Percentiles rank a stretch among this genome's conserved stretches.
Conservation (phyloP, 2,888 invertebrate genomes). For the Lottia scabra region DNA sequence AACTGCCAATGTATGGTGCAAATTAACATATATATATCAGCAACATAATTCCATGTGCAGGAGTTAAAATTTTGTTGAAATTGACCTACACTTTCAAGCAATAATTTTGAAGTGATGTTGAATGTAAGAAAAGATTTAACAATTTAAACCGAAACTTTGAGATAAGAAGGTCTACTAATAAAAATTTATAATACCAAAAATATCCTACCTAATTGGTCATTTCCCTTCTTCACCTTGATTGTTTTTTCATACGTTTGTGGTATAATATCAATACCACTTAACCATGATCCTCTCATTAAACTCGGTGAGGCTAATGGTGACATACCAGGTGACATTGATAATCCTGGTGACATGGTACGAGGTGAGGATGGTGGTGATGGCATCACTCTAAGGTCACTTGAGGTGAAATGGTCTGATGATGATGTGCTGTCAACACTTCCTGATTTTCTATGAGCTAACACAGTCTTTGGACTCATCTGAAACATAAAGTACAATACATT, state of each 20-base stretch:
- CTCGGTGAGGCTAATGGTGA: slow-evolving; percentile 56
- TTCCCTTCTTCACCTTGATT: slow-evolving; percentile 73
- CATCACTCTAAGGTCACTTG: slow-evolving; percentile 61
- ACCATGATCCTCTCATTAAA: slow-evolving; percentile 42
- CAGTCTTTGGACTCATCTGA: slow-evolving; percentile 11
- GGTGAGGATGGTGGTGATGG: slow-evolving; percentile 47
- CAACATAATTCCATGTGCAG: too few relatives aligned
- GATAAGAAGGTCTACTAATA: background rate
- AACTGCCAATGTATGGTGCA: too few relatives aligned
- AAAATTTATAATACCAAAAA: too few relatives aligned
- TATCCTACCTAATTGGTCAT: slow-evolving; percentile 72
- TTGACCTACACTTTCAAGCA: too few relatives aligned
- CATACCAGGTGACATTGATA: slow-evolving; percentile 47
- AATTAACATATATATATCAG: too few relatives aligned
- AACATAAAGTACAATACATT: background rate
- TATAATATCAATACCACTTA: slow-evolving; percentile 64
- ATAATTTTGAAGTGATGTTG: too few relatives aligned
- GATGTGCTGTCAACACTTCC: slow-evolving; percentile 47
- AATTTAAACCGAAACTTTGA: background rate
- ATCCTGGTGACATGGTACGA: slow-evolving; percentile 26
- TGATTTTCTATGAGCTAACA: slow-evolving; percentile 26
- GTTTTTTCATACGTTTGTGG: slow-evolving; percentile 73
- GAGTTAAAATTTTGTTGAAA: too few relatives aligned
- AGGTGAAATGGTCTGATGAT: slow-evolving; percentile 53
- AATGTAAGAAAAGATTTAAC: too few relatives aligned